Percentiles rank a stretch among this genome's conserved stretches.
Evolutionary conservation across 2,113 vertebrate genomes (phyloP).

Genomic region (Chaenocephalus aceratus): DNA sequence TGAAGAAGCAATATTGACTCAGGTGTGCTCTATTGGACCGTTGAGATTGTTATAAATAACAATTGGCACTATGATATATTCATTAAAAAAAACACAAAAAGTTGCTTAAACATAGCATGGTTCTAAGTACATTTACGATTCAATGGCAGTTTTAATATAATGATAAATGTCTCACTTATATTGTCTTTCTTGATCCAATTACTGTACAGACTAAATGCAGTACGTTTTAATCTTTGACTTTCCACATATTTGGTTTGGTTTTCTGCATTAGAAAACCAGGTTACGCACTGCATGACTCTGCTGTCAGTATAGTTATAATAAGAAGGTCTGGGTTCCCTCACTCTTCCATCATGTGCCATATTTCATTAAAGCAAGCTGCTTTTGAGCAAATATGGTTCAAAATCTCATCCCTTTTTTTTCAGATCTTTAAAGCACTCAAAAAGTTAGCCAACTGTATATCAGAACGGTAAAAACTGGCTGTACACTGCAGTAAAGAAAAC

Average conservation of each 20-base stretch:
- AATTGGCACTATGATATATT: constrained; percentile 37
- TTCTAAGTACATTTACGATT: constrained; percentile 17
- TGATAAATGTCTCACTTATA: constrained; percentile 16
- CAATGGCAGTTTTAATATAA: constrained; percentile 39
- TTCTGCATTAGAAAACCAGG: constrained; percentile 7
- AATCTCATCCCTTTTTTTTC: not conserved
- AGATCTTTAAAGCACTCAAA: constrained; percentile 32
- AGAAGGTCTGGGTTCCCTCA: constrained; percentile 53
- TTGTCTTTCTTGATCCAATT: not conserved
- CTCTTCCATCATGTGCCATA: constrained; percentile 16
- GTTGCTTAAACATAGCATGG: constrained; percentile 1
- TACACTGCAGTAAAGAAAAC: constrained; percentile 63
- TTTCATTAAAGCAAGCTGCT: constrained; percentile 39
- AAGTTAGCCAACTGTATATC: not conserved
- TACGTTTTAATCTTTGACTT: not conserved
- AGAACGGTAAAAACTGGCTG: constrained; percentile 57
- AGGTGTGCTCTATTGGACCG: constrained; percentile 32
- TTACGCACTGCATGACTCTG: not conserved
- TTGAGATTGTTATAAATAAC: constrained; percentile 23
- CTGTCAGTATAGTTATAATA: constrained; percentile 10
- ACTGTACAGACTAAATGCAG: not conserved
- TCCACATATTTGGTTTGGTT: constrained; percentile 35
- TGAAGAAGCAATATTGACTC: constrained; percentile 36
- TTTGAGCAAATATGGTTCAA: constrained; percentile 3
- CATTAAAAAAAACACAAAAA: constrained; percentile 29